Percentiles rank a stretch among this genome's conserved stretches.
Conservation (phyloP, 2,113 vertebrate species). For the Myiozetetes cayanensis region DNA sequence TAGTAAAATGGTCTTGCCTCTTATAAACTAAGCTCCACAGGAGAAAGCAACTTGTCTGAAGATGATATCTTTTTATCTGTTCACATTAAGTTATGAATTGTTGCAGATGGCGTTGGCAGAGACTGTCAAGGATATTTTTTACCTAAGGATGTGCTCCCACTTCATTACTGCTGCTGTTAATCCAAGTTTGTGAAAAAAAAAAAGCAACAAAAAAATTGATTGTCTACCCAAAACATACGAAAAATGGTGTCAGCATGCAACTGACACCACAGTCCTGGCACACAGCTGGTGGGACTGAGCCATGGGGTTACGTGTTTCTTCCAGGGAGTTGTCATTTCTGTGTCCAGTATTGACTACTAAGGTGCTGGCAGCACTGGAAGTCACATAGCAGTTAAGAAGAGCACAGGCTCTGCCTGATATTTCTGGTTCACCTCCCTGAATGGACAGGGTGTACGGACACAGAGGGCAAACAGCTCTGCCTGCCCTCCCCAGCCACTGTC, state of each 20-base stretch:
- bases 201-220: background rate
- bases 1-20: conserved; percentile 26
- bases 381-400: background rate
- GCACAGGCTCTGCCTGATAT: background rate
- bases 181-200: background rate
- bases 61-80: background rate
- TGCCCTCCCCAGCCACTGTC: background rate
- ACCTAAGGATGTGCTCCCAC: background rate
- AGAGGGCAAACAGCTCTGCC: background rate
- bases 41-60: conserved; percentile 2
- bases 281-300: background rate
- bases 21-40: background rate
- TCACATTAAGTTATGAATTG: background rate
- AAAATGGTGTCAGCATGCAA: background rate
- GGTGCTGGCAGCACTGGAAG: background rate
- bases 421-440: background rate
- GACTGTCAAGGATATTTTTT: background rate
- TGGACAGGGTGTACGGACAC: background rate
- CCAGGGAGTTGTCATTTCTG: rapidly evolving
- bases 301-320: background rate
- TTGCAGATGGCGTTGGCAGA: background rate
- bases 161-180: background rate
- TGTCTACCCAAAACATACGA: background rate
- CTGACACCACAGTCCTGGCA: background rate
- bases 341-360: background rate